phyloP scores from a whole-genome alignment of 2,113 vertebrate species.

The Cynoglossus semilaevis region DNA sequence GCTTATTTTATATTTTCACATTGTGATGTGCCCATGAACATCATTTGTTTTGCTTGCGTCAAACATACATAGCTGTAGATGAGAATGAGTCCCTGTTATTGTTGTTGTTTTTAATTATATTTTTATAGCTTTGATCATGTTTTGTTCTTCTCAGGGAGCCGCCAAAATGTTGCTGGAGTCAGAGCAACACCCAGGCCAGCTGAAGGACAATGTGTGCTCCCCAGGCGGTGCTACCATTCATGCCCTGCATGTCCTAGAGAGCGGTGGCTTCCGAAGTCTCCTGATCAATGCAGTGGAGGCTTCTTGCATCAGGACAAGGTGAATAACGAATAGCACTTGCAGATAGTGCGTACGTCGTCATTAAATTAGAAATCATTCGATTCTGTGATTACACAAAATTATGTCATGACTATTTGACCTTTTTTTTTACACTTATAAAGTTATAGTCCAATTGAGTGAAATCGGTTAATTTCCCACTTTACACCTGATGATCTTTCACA shows the following conservation, averaged over 20 bases:
- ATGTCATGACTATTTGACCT: no score
- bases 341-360: no score
- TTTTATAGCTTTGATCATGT: neutral
- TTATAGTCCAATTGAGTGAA: no score
- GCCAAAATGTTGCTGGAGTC: slow-evolving; percentile 97
- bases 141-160: slow-evolving; percentile 80
- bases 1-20: slow-evolving; percentile 42
- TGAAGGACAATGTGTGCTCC: slow-evolving; percentile 96
- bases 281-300: slow-evolving; percentile 97
- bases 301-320: slow-evolving; percentile 88
- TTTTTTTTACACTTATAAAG: no score
- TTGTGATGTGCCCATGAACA: neutral
- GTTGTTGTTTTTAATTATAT: neutral
- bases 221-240: slow-evolving; percentile 97
- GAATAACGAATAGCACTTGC: slow-evolving; percentile 12
- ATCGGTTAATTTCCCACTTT: no score
- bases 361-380: no score
- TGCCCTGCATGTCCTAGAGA: slow-evolving; percentile 93
- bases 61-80: no score
- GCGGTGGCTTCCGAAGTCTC: slow-evolving; percentile 93
- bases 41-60: no score
- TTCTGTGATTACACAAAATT: no score
- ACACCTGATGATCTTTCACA: no score
- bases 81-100: no score
- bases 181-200: slow-evolving; percentile 91